Conservation (phyloP, 2,888 invertebrate genomes). For the Pristionchus mayeri region DNA sequence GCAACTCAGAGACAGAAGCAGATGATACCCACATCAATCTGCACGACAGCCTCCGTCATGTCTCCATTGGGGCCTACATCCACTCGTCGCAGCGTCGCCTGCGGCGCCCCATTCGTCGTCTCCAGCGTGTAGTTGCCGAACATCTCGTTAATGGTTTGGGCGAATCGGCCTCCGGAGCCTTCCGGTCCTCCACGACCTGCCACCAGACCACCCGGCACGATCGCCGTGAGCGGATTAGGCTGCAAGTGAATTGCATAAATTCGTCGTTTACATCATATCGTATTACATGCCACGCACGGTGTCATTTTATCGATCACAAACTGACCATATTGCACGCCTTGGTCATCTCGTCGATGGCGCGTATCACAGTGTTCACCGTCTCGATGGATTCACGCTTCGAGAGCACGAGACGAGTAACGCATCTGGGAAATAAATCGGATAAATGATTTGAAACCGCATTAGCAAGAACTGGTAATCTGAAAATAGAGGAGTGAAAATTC, state of each 20-base stretch:
- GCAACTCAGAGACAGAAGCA: background rate
- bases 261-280: background rate
- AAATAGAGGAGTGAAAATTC: too few relatives aligned
- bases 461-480: too few relatives aligned
- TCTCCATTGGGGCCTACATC: slow-evolving; percentile 25
- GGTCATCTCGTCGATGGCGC: slow-evolving; percentile 66
- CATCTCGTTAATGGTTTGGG: background rate
- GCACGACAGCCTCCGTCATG: slow-evolving; percentile 20
- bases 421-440: background rate
- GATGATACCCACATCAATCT: slow-evolving; percentile 4
- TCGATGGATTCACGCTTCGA: slow-evolving; percentile 60
- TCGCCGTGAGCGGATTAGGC: background rate
- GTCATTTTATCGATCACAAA: background rate
- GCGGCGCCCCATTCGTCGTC: background rate
- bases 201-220: background rate
- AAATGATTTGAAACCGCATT: too few relatives aligned
- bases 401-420: slow-evolving; percentile 57
- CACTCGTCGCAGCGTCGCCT: slow-evolving; percentile 19
- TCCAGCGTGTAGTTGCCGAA: slow-evolving; percentile 13
- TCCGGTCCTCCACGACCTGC: background rate
- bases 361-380: slow-evolving; percentile 64
- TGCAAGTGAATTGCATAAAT: background rate
- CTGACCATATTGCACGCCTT: slow-evolving; percentile 43
- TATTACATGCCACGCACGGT: background rate
- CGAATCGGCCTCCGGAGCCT: background rate